Base-by-base conservation (phyloP, 2,888 invertebrate species). In the Synanthedon andrenaeformis region DNA sequence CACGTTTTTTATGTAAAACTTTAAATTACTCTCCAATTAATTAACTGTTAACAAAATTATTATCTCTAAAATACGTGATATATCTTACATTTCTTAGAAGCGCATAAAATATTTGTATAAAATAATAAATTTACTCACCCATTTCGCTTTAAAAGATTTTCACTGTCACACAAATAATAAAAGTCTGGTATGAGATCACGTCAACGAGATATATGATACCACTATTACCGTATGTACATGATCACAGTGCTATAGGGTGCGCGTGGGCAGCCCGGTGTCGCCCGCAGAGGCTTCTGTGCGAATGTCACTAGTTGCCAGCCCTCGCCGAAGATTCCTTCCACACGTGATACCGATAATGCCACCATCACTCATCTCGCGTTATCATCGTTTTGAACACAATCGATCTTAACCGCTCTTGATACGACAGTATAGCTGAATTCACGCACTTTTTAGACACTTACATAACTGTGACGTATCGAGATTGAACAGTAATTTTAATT, bases 201-300 rank as follows among this genome's bases (percentile, higher is more conserved):
- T 72, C 64, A 71, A 71, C 70, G 75, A 76, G 71, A 72, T 75
- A 68, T 69, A 62, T 62, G 61, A 68, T 63, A 59, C 55, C 67
- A 74, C 70, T 70, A 74, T 72, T 71, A 82, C 70, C 76, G 81
- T 67, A 68, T 69, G 79, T 69, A 71, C 86, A 87, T 87, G 76
- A 75, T 87, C 79, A 82, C 84, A 75, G 69, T 76, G 64, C 48
- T 13, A 64, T 61, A 68, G 69, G 72, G 58, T 72, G 75, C 74
- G 77, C 72, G 65, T 64, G 64, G 64, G 70, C 69, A 65, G 60
- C 59, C 53, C 63, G 62, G 62, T 62, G 81, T 64, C 75, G 79
- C 79, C 79, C 74, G 67, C 80, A 66, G 69, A 82, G 82, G 85
- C 86, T 83, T 79, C 79, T 76, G 78, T 79, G 83, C 85, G 84